Conservation (phyloP, 2,888 invertebrate genomes). For the Drepana falcataria region DNA sequence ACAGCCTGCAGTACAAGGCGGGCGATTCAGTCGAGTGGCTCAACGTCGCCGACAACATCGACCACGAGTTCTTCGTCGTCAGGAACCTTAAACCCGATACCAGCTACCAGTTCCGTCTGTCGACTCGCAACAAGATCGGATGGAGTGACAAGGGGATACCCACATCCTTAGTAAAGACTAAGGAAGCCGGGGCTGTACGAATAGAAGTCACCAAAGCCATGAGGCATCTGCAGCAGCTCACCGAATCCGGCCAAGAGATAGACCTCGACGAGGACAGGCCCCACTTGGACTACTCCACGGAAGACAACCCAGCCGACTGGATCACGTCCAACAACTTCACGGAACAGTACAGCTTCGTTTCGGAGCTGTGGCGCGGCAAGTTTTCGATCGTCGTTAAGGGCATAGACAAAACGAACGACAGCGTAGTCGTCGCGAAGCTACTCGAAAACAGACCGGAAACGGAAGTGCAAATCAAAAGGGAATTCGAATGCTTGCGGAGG, state of each 20-base stretch:
- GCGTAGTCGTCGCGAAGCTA: constrained; percentile 90
- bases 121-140: constrained; percentile 94
- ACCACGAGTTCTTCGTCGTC: constrained; percentile 95
- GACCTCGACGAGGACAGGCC: constrained; percentile 81
- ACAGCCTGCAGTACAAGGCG: constrained; percentile 90
- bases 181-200: constrained; percentile 82
- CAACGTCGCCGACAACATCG: constrained; percentile 90
- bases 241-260: constrained; percentile 87
- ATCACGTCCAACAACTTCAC: constrained; percentile 81
- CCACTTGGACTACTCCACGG: constrained; percentile 85
- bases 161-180: constrained; percentile 85
- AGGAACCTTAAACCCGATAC: constrained; percentile 87
- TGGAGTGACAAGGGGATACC: constrained; percentile 95
- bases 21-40: constrained; percentile 90
- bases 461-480: constrained; percentile 83
- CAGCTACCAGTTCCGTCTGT: constrained; percentile 92
- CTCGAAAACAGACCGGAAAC: constrained; percentile 83
- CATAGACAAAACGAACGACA: constrained; percentile 86
- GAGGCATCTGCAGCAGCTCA: constrained; percentile 90
- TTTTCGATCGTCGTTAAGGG: constrained; percentile 91
- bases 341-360: constrained; percentile 90
- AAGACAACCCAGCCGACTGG: constrained; percentile 87
- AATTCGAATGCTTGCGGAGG: constrained; percentile 90
- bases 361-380: constrained; percentile 90
- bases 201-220: constrained; percentile 89